Base-by-base conservation (phyloP, 2,888 invertebrate genomes). In the Alloplasta piceator region DNA sequence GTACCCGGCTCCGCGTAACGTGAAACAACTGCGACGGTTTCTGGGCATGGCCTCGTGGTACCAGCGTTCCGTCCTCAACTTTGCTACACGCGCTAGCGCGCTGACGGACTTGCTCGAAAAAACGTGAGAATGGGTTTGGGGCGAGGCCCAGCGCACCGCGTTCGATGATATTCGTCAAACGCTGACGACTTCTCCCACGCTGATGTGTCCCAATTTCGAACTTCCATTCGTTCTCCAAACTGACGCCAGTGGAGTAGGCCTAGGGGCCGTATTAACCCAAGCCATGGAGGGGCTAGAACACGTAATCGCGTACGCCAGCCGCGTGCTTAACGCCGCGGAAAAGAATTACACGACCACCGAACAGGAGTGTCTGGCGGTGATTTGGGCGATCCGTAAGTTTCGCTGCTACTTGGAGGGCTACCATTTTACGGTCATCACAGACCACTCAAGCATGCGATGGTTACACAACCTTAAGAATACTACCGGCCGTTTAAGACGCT, bases 361-460 rank as follows among this genome's bases (percentile, higher is more conserved):
- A 72, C 72, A 60, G 38, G 88, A 88, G 36, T 88, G 86, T 56
- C 52, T 86, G 0, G 86, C 86, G 0, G 80, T 88, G 0, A 6
- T 86, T 0, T 86, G 83, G 83, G 72, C 81, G 0, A 76, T 87
- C 0, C 66, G 82, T 1, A 85, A 85, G 50, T 87, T 84, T n/a
- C n/a, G n/a, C n/a, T n/a, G n/a, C n/a, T n/a, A n/a, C n/a, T n/a
- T n/a, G n/a, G n/a, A n/a, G n/a, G 88, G 86, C 0, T 68, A 77
- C 5, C 64, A 72, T 1, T 89, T 89, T 55, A 84, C 61, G 1
- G 87, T 88, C 0, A 79, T 87, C 0, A 89, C 86, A 0, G 86
- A 88, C 36, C 87, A 88, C n/a, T 43, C 64, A 10, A 82, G 82
- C 9, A 50, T 88, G 0, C 52, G 66, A 6, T 88, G 86, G 87